Conservation (phyloP, 2,888 invertebrate genomes). For the Acrocyrtus sp. region DNA sequence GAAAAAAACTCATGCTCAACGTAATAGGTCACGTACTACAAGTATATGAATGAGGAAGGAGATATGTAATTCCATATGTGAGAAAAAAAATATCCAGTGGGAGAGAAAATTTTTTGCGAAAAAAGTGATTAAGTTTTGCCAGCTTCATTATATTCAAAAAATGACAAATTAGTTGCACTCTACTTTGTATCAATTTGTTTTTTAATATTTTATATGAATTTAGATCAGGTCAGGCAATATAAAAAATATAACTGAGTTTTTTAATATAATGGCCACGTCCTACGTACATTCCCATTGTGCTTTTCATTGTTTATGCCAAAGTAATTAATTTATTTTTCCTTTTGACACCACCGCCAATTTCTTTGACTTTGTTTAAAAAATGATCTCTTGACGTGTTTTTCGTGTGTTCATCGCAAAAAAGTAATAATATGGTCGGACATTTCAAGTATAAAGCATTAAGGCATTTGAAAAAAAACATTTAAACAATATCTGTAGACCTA, state of each 20-base stretch:
- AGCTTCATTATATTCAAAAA: too few species aligned
- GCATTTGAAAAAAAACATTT: too few species aligned
- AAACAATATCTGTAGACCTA: too few species aligned
- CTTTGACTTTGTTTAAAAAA: not conserved
- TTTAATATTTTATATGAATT: too few species aligned
- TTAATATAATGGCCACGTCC: not conserved
- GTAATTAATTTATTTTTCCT: not conserved
- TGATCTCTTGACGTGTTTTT: not conserved
- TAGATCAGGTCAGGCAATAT: too few species aligned
- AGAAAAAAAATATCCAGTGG: not conserved
- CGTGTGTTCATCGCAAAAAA: too few species aligned
- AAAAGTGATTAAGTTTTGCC: not conserved
- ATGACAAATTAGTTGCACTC: too few species aligned
- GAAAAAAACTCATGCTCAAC: slow-evolving; percentile 58
- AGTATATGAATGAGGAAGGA: not conserved
- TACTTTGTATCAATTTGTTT: too few species aligned
- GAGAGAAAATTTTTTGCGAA: slow-evolving; percentile 26
- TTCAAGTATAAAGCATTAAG: too few species aligned
- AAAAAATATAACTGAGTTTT: not conserved
- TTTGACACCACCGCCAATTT: not conserved
- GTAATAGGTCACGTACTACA: slow-evolving; percentile 51
- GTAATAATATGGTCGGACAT: too few species aligned
- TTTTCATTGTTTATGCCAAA: slow-evolving; percentile 12
- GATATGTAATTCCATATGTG: not conserved
- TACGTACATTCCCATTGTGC: not conserved